Conservation (phyloP, 2,888 invertebrate species). For the Serrognathus titanus region DNA sequence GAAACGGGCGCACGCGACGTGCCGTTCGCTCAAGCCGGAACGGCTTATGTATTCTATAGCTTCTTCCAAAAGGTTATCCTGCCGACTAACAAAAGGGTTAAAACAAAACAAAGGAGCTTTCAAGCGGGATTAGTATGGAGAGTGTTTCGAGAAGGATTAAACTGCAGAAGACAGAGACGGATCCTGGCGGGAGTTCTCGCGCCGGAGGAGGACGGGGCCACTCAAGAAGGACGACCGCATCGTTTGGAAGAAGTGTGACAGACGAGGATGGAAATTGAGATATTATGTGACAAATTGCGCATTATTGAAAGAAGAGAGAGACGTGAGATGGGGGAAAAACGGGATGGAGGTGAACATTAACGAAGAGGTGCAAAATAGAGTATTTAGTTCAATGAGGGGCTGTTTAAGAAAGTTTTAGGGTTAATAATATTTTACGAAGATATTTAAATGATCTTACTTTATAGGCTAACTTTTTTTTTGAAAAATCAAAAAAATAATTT, state of each 20-base stretch:
- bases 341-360: slow-evolving; percentile 20
- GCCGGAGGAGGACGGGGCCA: slow-evolving; percentile 9
- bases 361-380: slow-evolving; percentile 43
- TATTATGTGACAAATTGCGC: slow-evolving; percentile 49
- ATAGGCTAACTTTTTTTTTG: no score
- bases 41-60: slow-evolving; percentile 25
- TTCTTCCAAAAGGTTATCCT: slow-evolving; percentile 41
- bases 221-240: slow-evolving; percentile 6
- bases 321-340: slow-evolving; percentile 15
- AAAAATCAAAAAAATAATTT: no score
- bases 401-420: slow-evolving; percentile 18
- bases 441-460: neutral
- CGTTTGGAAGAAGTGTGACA: slow-evolving; percentile 13
- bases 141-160: slow-evolving; percentile 35
- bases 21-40: slow-evolving; percentile 18
- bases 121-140: slow-evolving; percentile 43
- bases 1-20: slow-evolving; percentile 13
- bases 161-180: slow-evolving; percentile 19
- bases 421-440: neutral
- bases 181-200: slow-evolving; percentile 4
- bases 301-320: slow-evolving; percentile 44
- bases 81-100: slow-evolving; percentile 42
- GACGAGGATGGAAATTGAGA: slow-evolving; percentile 25
- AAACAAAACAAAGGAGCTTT: slow-evolving; percentile 48
- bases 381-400: slow-evolving; percentile 44